phyloP scores from a whole-genome alignment of 1,140 invertebrate species.

The Cotesia glomerata region DNA sequence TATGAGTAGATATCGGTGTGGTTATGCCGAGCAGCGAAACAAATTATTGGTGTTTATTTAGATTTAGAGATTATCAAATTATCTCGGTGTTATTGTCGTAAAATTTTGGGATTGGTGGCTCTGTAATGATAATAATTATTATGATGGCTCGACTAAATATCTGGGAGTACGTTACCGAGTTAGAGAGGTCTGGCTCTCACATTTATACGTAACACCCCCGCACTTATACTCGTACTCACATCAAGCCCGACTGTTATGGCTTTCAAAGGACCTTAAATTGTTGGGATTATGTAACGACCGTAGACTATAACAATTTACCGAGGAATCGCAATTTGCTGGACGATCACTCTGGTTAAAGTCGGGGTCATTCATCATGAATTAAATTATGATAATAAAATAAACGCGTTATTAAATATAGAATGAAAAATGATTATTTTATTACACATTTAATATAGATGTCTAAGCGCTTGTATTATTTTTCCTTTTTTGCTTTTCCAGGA shows the following conservation, averaged over 20 bases:
- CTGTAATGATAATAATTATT: background rate
- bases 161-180: no score
- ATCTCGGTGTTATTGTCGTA: background rate
- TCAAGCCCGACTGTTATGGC: no score
- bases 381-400: no score
- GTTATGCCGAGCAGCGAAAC: background rate
- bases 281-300: no score
- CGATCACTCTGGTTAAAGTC: no score
- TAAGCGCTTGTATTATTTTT: background rate
- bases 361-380: no score
- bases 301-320: no score
- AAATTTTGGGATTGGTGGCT: slow-evolving; percentile 28
- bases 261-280: no score
- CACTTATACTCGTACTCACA: no score
- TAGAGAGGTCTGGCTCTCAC: background rate
- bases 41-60: background rate
- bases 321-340: no score
- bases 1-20: background rate
- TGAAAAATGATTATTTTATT: no score
- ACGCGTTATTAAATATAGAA: no score
- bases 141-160: background rate
- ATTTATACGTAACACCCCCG: background rate
- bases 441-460: background rate
- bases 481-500: background rate
- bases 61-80: slow-evolving; percentile 4